Percentiles rank a stretch among this genome's conserved stretches.
These are phyloP conservation scores for Otocyon megalotis DNA, from an alignment of 2,113 vertebrate species.

Conservation along the genomic window DNA sequence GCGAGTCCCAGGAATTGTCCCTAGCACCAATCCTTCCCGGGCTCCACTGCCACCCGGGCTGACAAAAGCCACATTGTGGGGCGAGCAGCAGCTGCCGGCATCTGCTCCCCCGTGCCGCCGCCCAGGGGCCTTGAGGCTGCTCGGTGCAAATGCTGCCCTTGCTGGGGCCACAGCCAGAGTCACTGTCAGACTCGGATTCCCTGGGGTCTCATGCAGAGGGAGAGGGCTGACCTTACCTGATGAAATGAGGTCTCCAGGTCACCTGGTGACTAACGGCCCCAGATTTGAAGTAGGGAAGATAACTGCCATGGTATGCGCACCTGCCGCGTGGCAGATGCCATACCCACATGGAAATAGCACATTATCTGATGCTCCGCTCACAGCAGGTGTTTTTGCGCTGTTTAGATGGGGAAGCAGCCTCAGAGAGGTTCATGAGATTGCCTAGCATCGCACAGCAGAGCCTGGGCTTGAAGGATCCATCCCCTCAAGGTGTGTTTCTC, in stretches of 20 bases:
- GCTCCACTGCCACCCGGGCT: background rate
- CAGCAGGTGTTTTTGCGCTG: background rate
- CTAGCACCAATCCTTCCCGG: slow-evolving; percentile 22
- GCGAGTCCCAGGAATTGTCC: slow-evolving; percentile 44
- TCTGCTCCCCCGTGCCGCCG: slow-evolving; percentile 37
- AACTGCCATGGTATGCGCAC: rapidly evolving
- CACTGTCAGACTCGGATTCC: background rate
- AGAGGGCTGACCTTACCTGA: background rate
- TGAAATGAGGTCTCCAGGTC: background rate
- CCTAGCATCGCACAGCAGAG: background rate
- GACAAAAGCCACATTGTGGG: slow-evolving; percentile 77
- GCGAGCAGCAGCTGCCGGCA: slow-evolving; percentile 50
- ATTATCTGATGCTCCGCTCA: background rate
- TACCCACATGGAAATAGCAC: rapidly evolving
- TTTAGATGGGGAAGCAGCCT: background rate
- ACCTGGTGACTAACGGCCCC: background rate
- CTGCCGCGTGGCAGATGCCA: rapidly evolving
- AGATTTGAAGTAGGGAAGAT: background rate
- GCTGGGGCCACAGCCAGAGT: background rate
- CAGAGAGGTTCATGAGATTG: background rate
- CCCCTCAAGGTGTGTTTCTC: background rate
- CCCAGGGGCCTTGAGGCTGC: background rate
- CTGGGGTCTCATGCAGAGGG: rapidly evolving
- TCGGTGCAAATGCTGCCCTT: rapidly evolving
- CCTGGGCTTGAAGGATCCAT: background rate